Evolutionary conservation across 2,797 vertebrate genomes (phyloP).

Genomic region (Ctenochaetus hawaiiensis): DNA sequence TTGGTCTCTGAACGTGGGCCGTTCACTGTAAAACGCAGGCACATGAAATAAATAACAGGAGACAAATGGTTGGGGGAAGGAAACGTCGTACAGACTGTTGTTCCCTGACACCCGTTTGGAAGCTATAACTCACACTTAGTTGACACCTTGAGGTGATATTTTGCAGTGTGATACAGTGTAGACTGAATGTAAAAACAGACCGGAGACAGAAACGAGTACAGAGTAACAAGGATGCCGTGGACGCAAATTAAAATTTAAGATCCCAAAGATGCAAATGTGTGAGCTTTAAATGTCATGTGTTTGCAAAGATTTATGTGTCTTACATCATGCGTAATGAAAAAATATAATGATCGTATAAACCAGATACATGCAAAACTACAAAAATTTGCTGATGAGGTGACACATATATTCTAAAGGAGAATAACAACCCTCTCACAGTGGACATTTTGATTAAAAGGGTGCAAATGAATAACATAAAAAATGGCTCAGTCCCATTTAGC

Average conservation of each 20-base stretch:
- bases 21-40: slow-evolving; percentile 60
- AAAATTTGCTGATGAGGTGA: not conserved
- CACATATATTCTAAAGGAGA: not conserved
- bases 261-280: not conserved
- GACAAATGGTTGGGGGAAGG: slow-evolving; percentile 71
- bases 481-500: not conserved
- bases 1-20: slow-evolving; percentile 76
- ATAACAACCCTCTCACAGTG: not conserved
- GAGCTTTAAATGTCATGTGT: not conserved
- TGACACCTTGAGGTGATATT: slow-evolving; percentile 45
- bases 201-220: not conserved
- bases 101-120: slow-evolving; percentile 66
- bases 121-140: slow-evolving; percentile 58
- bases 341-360: not conserved
- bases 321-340: not conserved
- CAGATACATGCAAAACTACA: not conserved
- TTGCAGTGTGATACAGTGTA: slow-evolving; percentile 10
- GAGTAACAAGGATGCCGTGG: not conserved
- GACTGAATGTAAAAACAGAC: slow-evolving; percentile 43
- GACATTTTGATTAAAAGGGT: not conserved
- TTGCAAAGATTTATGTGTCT: not conserved
- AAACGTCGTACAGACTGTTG: slow-evolving; percentile 55
- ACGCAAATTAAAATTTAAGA: slow-evolving; percentile 1
- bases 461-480: not conserved
- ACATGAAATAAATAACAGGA: slow-evolving; percentile 76